A percentile compares a stretch with the other conserved stretches of the same genome.
phyloP scores from a whole-genome alignment of 2,797 vertebrate species.

The Rousettus madagascariensis region DNA sequence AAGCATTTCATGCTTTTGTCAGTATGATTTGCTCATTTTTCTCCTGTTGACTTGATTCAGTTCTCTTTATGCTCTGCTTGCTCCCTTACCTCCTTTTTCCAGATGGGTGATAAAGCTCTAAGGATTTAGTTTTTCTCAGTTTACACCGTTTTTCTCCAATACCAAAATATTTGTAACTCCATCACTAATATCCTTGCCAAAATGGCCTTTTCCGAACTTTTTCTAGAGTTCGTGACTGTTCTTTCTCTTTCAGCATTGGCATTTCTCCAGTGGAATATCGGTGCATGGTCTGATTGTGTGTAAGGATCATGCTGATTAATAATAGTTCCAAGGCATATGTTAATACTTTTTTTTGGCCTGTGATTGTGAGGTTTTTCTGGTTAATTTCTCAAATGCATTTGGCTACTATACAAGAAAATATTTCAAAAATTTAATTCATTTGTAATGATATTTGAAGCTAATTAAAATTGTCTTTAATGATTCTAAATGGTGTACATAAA shows the following conservation, averaged over 20 bases:
- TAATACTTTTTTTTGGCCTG: slow-evolving; percentile 25
- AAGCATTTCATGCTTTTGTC: not conserved
- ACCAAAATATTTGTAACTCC: slow-evolving; percentile 44
- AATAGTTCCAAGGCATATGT: not conserved
- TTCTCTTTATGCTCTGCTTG: not conserved
- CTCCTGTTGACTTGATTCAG: not conserved
- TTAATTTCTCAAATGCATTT: slow-evolving; percentile 17
- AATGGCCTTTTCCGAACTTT: slow-evolving; percentile 50
- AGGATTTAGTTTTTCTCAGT: slow-evolving; percentile 58
- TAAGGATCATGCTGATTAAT: slow-evolving; percentile 19
- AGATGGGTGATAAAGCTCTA: slow-evolving; percentile 41
- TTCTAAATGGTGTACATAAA: not conserved
- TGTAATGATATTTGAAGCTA: slow-evolving; percentile 20
- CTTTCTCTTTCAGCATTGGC: not conserved
- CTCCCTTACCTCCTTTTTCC: slow-evolving; percentile 51
- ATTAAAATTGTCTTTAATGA: slow-evolving; percentile 24
- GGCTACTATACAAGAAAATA: slow-evolving; percentile 35
- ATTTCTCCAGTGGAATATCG: slow-evolving; percentile 36
- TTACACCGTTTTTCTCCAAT: slow-evolving; percentile 47
- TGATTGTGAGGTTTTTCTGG: slow-evolving; percentile 50
- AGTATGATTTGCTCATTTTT: not conserved
- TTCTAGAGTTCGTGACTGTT: not conserved
- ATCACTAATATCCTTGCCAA: slow-evolving; percentile 41
- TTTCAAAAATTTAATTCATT: slow-evolving; percentile 44
- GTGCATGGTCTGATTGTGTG: not conserved